These are phyloP conservation scores for Imbricaverruca yamaguchii DNA, from an alignment of 2,888 invertebrate species.

Conservation along the genomic window DNA sequence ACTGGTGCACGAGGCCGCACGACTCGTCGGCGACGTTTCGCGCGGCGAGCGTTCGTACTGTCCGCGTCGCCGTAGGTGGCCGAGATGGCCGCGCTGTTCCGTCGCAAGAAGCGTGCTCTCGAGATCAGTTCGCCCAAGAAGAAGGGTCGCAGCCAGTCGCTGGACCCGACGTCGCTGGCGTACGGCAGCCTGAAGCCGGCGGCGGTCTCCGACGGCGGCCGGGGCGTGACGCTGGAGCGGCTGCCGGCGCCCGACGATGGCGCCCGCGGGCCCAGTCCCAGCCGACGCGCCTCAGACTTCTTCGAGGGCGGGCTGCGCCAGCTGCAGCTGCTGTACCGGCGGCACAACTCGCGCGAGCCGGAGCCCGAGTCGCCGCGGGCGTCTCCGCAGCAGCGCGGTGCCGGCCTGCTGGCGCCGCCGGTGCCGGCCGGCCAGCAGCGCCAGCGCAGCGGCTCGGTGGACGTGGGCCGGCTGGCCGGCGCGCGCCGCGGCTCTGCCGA, in stretches of 20 bases:
- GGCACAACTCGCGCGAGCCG: background rate
- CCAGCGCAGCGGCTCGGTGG: conserved; percentile 11
- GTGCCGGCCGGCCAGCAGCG: background rate
- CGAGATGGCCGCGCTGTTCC: background rate
- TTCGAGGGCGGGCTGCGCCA: conserved; percentile 15
- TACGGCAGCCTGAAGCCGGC: background rate
- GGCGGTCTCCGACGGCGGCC: background rate
- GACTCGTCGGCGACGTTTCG: too few relatives aligned
- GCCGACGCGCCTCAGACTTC: background rate
- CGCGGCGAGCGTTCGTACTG: too few relatives aligned
- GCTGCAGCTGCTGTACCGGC: conserved; percentile 1
- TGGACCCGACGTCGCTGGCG: conserved; percentile 2
- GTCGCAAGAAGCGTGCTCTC: background rate
- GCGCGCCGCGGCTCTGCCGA: background rate
- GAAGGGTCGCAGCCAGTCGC: conserved; percentile 15
- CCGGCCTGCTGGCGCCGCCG: background rate
- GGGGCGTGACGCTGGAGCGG: background rate
- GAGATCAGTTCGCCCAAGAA: background rate
- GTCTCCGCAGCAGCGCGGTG: background rate
- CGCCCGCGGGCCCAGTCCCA: background rate
- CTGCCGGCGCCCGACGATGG: background rate
- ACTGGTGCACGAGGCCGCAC: too few relatives aligned
- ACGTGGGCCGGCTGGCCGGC: background rate
- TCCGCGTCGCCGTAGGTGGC: too few relatives aligned
- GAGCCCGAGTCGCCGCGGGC: background rate